Conservation (phyloP, 2,888 invertebrate genomes). For the Drosophila setosimentum region DNA sequence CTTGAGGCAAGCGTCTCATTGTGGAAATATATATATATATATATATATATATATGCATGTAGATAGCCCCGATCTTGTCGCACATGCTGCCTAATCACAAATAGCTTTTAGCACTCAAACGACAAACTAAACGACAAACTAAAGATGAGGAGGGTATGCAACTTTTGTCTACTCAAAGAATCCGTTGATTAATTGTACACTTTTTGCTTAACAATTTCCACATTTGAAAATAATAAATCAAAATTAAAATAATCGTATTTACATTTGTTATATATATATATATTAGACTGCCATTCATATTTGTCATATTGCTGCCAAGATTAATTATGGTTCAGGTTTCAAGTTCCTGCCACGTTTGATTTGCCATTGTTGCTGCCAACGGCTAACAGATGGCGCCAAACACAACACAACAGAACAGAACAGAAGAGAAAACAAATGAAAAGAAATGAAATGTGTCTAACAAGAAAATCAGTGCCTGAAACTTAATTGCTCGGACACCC, state of each 20-base stretch:
- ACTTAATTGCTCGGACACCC: constrained; percentile 35
- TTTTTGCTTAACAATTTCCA: not conserved
- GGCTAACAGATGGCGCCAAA: constrained; percentile 24
- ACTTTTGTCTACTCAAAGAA: constrained; percentile 16
- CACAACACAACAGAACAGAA: not conserved
- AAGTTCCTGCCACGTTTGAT: not conserved
- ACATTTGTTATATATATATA: not conserved
- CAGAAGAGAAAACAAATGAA: not conserved
- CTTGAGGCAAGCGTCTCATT: constrained; percentile 31
- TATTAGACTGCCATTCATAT: not conserved
- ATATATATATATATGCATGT: not conserved
- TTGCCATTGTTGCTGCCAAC: constrained; percentile 3
- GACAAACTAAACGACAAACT: not conserved
- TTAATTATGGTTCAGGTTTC: not conserved
- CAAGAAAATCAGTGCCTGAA: not conserved
- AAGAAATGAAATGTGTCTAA: not conserved
- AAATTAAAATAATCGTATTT: not conserved
- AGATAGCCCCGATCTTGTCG: constrained; percentile 52
- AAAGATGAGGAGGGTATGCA: not conserved
- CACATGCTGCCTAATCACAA: constrained; percentile 73
- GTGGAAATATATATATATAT: not conserved
- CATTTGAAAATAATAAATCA: not conserved
- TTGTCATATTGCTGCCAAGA: not conserved
- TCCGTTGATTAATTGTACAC: constrained; percentile 51
- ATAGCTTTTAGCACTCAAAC: constrained; percentile 69